Conservation (phyloP, 2,113 vertebrate genomes). For the Poeciliopsis prolifica region DNA sequence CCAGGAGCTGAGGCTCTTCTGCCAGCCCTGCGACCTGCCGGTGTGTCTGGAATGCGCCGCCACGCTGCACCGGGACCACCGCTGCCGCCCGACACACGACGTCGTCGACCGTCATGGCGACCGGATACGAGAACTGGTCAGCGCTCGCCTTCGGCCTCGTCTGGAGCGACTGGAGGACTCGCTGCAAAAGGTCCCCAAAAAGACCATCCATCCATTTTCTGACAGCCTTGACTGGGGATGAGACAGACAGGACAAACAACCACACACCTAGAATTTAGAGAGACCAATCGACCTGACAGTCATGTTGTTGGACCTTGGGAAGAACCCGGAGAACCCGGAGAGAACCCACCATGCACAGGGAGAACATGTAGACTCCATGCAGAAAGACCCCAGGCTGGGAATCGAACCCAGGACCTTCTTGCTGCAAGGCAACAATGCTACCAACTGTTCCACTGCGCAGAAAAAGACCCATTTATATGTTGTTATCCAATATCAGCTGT, state of each 20-base stretch:
- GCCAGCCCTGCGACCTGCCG: constrained; percentile 85
- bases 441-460: too few species aligned
- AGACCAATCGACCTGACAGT: too few species aligned
- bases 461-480: not conserved
- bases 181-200: constrained; percentile 66
- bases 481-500: not conserved
- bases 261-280: too few species aligned
- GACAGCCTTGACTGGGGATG: too few species aligned
- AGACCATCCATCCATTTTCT: not conserved
- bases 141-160: constrained; percentile 74
- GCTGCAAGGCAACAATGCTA: too few species aligned
- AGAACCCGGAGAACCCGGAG: too few species aligned
- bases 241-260: too few species aligned
- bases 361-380: too few species aligned
- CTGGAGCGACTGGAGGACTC: constrained; percentile 77
- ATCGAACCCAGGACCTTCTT: too few species aligned
- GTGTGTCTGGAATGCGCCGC: constrained; percentile 85
- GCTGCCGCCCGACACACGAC: constrained; percentile 72
- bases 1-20: constrained; percentile 90
- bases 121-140: constrained; percentile 81
- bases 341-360: too few species aligned
- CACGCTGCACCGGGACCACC: constrained; percentile 84
- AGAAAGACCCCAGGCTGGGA: too few species aligned
- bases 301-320: too few species aligned
- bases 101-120: constrained; percentile 83